These are phyloP conservation scores for Diploptera punctata DNA, from an alignment of 2,888 invertebrate genomes.

Conservation along the genomic window DNA sequence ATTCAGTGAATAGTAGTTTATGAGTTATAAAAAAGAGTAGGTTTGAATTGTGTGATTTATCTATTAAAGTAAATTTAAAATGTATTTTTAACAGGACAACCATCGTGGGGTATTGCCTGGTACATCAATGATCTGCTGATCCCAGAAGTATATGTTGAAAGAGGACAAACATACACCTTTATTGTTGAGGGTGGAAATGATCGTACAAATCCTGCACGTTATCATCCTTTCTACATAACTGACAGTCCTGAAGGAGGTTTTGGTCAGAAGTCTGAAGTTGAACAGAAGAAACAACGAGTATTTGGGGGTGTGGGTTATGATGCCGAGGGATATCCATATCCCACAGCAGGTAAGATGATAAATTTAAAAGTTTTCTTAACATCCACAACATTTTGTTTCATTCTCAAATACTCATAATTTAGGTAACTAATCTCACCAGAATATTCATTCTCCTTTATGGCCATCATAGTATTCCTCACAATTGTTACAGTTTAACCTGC, in stretches of 20 bases:
- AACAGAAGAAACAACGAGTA: conserved; percentile 73
- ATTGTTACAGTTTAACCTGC: no score
- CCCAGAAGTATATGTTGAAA: conserved; percentile 86
- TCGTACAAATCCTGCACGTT: conserved; percentile 79
- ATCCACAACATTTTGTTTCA: no score
- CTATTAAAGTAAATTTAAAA: no score
- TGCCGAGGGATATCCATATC: conserved; percentile 76
- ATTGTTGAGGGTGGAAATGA: conserved; percentile 86
- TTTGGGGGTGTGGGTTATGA: conserved; percentile 84
- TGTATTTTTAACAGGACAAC: no score
- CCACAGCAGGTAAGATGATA: conserved; percentile 75
- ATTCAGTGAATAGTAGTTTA: no score
- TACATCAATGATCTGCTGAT: conserved; percentile 90
- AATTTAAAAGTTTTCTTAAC: no score
- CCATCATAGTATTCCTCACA: no score
- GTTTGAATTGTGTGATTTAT: no score
- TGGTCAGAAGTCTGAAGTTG: conserved; percentile 75
- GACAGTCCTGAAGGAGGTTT: conserved; percentile 86
- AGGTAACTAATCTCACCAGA: no score
- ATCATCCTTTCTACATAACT: conserved; percentile 93
- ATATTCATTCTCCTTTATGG: no score
- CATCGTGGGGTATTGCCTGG: conserved; percentile 92
- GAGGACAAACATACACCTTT: conserved; percentile 87
- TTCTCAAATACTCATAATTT: no score
- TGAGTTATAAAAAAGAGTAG: no score